Evolutionary conservation across 92 coral and sea anemone genomes (phyloP).

Genomic region (Actinostola sp.): DNA sequence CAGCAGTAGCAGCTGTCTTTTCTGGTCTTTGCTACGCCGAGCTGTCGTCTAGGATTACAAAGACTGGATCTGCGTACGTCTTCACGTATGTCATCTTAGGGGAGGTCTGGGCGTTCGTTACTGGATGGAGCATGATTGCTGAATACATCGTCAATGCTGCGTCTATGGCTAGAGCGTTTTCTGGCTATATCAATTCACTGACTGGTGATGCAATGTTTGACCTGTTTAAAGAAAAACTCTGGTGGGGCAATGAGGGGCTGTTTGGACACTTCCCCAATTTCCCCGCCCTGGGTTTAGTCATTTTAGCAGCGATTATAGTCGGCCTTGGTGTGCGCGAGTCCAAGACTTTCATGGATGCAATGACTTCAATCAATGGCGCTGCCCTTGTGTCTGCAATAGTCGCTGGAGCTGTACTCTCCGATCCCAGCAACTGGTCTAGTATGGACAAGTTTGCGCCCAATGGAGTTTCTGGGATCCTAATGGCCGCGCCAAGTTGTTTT

Average conservation of each 20-base stretch:
- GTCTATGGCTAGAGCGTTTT: conserved; percentile 77
- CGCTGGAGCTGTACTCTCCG: conserved; percentile 62
- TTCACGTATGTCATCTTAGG: conserved; percentile 85
- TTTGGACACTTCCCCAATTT: conserved; percentile 68
- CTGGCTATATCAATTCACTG: conserved; percentile 74
- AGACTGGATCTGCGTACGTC: conserved; percentile 84
- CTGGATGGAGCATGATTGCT: conserved; percentile 82
- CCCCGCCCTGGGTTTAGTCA: conserved; percentile 66
- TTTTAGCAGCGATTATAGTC: conserved; percentile 51
- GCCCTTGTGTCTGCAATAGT: conserved; percentile 66
- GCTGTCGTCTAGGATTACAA: conserved; percentile 77
- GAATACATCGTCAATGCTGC: conserved; percentile 77
- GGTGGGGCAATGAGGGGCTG: conserved; percentile 40
- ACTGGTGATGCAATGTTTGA: conserved; percentile 45
- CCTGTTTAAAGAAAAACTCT: conserved; percentile 48
- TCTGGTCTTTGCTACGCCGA: conserved; percentile 91
- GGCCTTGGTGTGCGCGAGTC: conserved; percentile 80
- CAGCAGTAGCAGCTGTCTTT: conserved; percentile 76
- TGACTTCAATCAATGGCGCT: conserved; percentile 44
- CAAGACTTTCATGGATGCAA: conserved; percentile 50
- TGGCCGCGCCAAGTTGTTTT: conserved; percentile 80
- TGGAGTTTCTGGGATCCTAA: conserved; percentile 69
- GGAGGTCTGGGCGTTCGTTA: conserved; percentile 80
- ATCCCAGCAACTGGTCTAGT: conserved; percentile 75
- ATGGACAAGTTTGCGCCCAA: conserved; percentile 79